These are phyloP conservation scores for Aplodontia rufa DNA, from an alignment of 2,113 vertebrate genomes.

Conservation along the genomic window DNA sequence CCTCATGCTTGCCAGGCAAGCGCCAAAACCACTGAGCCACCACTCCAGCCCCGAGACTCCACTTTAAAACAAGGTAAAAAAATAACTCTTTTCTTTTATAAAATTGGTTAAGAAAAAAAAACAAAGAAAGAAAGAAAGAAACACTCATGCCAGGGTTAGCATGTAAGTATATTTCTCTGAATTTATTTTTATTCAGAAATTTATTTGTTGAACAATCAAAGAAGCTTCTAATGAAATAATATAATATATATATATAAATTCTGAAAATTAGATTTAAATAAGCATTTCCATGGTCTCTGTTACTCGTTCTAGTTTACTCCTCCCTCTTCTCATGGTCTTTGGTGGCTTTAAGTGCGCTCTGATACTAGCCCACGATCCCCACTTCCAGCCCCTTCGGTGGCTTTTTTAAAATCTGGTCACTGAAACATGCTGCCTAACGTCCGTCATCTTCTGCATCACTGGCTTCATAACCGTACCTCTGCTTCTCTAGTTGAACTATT, in stretches of 20 bases:
- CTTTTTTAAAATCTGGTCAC: not conserved
- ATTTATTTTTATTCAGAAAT: too few relatives aligned
- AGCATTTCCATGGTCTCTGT: not conserved
- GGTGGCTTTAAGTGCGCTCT: not conserved
- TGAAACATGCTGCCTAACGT: not conserved
- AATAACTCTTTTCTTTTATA: not conserved
- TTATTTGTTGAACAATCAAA: too few relatives aligned
- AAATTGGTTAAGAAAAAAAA: not conserved
- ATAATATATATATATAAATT: too few relatives aligned
- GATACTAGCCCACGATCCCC: too few relatives aligned
- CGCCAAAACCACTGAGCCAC: too few relatives aligned
- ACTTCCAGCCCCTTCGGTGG: too few relatives aligned
- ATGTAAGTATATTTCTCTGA: not conserved
- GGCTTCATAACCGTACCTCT: constrained; percentile 29
- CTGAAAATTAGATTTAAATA: too few relatives aligned
- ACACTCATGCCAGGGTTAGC: not conserved
- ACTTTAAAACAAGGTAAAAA: constrained; percentile 18
- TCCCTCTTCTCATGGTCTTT: not conserved
- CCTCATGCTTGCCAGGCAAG: too few relatives aligned
- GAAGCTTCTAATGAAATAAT: too few relatives aligned
- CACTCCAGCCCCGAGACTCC: too few relatives aligned
- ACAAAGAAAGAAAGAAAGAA: not conserved
- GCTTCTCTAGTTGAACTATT: not conserved
- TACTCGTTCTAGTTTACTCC: not conserved
- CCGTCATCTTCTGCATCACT: not conserved